Evolutionary conservation across 2,797 vertebrate genomes (phyloP).

Genomic region (Hippoglossus hippoglossus): DNA sequence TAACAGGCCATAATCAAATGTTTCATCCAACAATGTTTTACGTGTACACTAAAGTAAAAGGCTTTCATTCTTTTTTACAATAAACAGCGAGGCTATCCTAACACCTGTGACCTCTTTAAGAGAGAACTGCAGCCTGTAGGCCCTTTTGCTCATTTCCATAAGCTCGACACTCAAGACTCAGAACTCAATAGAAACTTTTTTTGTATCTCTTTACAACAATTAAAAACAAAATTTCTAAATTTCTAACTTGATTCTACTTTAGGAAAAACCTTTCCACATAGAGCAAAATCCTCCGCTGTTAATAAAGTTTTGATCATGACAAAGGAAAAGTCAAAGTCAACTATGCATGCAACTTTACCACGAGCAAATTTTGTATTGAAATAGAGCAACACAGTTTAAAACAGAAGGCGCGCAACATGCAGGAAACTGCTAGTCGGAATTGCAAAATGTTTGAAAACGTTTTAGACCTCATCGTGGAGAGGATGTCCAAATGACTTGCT

Average conservation of each 20-base stretch:
- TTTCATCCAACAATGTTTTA: too few relatives aligned
- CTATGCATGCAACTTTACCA: not conserved
- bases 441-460: not conserved
- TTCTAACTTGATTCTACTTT: too few relatives aligned
- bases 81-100: too few relatives aligned
- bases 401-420: not conserved
- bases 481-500: not conserved
- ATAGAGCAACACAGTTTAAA: not conserved
- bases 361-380: not conserved
- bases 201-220: not conserved
- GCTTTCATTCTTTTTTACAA: too few relatives aligned
- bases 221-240: not conserved
- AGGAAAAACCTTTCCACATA: too few relatives aligned
- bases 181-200: slow-evolving; percentile 29
- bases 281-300: too few relatives aligned
- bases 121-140: not conserved
- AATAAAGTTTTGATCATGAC: slow-evolving; percentile 3
- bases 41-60: too few relatives aligned
- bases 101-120: too few relatives aligned
- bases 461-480: not conserved
- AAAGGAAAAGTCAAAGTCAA: slow-evolving; percentile 49
- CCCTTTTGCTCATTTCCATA: slow-evolving; percentile 20
- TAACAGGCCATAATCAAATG: too few relatives aligned
- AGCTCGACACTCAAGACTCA: slow-evolving; percentile 6
- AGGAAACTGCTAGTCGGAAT: not conserved